Percentiles rank a stretch among this genome's conserved stretches.
These are phyloP conservation scores for Sebastiscus tertius DNA, from an alignment of 2,797 vertebrate genomes.

Conservation along the genomic window DNA sequence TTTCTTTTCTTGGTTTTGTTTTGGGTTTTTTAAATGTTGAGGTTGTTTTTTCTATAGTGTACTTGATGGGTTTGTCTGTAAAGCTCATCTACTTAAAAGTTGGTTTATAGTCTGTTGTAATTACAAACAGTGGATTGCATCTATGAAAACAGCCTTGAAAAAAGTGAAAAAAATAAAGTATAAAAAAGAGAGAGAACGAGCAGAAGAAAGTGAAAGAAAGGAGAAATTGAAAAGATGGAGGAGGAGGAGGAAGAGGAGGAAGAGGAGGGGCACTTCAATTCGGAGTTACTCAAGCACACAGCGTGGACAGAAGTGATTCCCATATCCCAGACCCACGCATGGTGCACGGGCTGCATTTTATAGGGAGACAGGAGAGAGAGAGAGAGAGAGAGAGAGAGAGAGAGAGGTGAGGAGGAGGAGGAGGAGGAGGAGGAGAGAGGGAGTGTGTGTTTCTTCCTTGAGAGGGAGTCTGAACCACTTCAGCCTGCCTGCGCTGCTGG, in stretches of 20 bases:
- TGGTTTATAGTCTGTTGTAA: too few relatives aligned
- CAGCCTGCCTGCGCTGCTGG: slow-evolving; percentile 45
- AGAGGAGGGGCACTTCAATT: slow-evolving; percentile 31
- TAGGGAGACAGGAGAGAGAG: slow-evolving; percentile 21
- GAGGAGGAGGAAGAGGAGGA: neutral
- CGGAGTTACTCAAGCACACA: slow-evolving; percentile 47
- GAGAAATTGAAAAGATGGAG: neutral
- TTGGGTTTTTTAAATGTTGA: too few relatives aligned
- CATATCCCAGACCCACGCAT: slow-evolving; percentile 31
- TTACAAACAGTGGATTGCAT: too few relatives aligned
- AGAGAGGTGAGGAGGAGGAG: neutral
- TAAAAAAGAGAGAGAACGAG: neutral
- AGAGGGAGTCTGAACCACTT: slow-evolving; percentile 55
- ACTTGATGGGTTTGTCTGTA: too few relatives aligned
- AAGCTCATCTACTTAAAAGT: too few relatives aligned
- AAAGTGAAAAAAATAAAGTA: too few relatives aligned
- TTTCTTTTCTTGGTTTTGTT: too few relatives aligned
- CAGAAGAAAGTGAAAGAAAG: neutral
- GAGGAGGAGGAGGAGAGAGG: neutral
- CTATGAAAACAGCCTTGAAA: too few relatives aligned
- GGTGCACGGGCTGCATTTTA: slow-evolving; percentile 37
- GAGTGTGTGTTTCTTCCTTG: slow-evolving; percentile 29
- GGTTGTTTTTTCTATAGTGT: too few relatives aligned
- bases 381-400: neutral
- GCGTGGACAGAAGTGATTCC: slow-evolving; percentile 29